These are phyloP conservation scores for Phyto melanocephala DNA, from an alignment of 2,888 invertebrate species.

Conservation along the genomic window DNA sequence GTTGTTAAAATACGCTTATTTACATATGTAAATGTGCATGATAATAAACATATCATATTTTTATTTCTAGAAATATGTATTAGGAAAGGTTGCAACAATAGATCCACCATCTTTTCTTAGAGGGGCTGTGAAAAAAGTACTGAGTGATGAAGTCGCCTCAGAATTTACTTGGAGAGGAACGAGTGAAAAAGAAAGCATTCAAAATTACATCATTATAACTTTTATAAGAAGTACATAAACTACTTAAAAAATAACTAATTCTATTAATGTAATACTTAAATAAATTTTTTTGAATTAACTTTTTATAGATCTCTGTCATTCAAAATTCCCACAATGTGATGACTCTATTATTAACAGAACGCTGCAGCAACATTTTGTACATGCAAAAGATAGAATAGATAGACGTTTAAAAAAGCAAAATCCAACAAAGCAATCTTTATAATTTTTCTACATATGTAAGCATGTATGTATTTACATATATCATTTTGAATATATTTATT, in stretches of 20 bases:
- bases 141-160: not conserved
- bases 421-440: too few species aligned
- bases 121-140: not conserved
- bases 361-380: too few species aligned
- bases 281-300: constrained; percentile 1
- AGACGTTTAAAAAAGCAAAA: too few species aligned
- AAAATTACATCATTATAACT: not conserved
- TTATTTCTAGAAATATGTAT: not conserved
- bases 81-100: not conserved
- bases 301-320: constrained; percentile 3
- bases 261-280: not conserved
- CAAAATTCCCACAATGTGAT: not conserved
- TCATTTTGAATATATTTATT: too few species aligned
- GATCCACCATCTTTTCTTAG: too few species aligned
- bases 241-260: not conserved
- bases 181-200: not conserved
- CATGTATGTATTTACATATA: too few species aligned
- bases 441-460: too few species aligned
- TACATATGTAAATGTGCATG: too few species aligned
- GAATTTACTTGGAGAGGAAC: too few species aligned
- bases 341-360: not conserved
- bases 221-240: not conserved
- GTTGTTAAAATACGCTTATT: too few species aligned
- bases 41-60: too few species aligned
- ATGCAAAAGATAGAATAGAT: too few species aligned